Percentiles rank a stretch among this genome's conserved stretches.
These are phyloP conservation scores for Andrena flavipes DNA, from an alignment of 2,888 invertebrate species.

Conservation along the genomic window DNA sequence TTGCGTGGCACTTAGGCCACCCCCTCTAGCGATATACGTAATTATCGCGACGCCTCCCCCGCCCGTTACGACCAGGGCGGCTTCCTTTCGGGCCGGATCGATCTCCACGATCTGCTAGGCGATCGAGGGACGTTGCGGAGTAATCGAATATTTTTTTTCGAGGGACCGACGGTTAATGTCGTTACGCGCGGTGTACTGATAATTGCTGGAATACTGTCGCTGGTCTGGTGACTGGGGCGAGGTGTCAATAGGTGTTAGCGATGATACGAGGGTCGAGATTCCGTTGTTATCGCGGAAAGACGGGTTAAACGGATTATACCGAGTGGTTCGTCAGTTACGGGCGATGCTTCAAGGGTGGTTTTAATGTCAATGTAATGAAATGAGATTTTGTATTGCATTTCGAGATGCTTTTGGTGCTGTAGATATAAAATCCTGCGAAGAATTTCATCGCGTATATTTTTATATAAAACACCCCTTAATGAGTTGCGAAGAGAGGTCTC, in stretches of 20 bases:
- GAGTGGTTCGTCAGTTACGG: neutral
- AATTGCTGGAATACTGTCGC: neutral
- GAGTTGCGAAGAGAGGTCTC: too few relatives aligned
- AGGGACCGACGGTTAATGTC: neutral
- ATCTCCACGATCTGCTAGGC: constrained; percentile 11
- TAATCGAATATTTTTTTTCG: constrained; percentile 43
- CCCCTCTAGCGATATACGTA: constrained; percentile 40
- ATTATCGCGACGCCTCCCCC: constrained; percentile 41
- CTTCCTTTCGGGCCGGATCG: constrained; percentile 3
- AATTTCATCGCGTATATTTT: too few relatives aligned
- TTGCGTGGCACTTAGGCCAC: constrained; percentile 43
- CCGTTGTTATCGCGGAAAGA: neutral
- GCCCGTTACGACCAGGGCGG: neutral
- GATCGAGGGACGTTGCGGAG: neutral
- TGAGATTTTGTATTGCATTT: too few relatives aligned
- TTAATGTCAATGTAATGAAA: too few relatives aligned
- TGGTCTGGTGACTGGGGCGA: neutral
- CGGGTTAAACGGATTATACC: neutral
- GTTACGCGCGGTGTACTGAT: constrained; percentile 10
- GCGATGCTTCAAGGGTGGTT: neutral
- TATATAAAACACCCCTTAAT: too few relatives aligned
- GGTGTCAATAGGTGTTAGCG: neutral
- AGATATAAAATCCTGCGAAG: too few relatives aligned
- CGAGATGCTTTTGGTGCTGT: too few relatives aligned
- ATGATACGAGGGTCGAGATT: neutral